These are phyloP conservation scores for Chunga burmeisteri DNA, from an alignment of 2,113 vertebrate genomes.

Conservation along the genomic window DNA sequence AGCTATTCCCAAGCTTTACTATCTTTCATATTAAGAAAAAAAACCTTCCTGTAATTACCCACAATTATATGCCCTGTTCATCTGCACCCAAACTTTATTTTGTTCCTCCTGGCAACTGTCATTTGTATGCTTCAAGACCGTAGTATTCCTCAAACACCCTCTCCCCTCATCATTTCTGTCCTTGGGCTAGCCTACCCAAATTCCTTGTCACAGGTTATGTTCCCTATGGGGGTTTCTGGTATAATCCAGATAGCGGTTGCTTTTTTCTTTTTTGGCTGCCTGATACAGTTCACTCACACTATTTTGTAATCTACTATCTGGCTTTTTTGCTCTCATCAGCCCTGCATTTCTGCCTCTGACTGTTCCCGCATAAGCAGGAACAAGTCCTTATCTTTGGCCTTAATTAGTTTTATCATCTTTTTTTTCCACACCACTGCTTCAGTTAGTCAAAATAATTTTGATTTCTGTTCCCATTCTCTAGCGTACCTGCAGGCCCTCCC, in stretches of 20 bases:
- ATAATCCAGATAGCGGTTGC: not conserved
- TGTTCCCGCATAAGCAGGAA: not conserved
- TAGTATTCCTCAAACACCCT: not conserved
- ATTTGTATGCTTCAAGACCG: not conserved
- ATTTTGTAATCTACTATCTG: not conserved
- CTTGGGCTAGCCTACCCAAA: not conserved
- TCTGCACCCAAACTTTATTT: not conserved
- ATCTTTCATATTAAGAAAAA: not conserved
- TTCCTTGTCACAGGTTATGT: not conserved
- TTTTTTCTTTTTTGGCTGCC: not conserved
- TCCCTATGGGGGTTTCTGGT: not conserved
- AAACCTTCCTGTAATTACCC: not conserved
- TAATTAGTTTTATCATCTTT: not conserved
- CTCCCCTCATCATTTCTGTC: not conserved
- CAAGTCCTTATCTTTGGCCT: not conserved
- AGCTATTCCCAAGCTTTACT: not conserved
- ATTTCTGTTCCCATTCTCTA: not conserved
- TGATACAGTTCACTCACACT: not conserved
- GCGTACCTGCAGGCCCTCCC: not conserved
- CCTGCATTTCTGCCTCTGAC: not conserved
- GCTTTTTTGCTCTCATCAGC: not conserved
- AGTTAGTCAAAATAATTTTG: not conserved
- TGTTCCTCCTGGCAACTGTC: not conserved
- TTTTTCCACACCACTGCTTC: not conserved
- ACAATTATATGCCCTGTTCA: not conserved